Evolutionary conservation across 1,140 invertebrate species (phyloP).

Genomic region (Caenorhabditis briggsae): DNA sequence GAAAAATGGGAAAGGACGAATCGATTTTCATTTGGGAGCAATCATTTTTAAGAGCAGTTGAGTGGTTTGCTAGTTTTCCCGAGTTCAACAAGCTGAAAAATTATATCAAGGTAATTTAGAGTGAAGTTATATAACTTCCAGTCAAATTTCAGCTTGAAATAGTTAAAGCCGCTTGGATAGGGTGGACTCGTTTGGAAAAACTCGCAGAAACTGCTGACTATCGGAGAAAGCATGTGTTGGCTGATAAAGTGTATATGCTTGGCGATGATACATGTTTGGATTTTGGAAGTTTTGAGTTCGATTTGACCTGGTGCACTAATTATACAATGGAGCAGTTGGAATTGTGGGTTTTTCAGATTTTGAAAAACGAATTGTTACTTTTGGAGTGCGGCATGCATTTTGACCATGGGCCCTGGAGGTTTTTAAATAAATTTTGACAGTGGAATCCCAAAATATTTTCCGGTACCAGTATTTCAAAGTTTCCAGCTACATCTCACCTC

Average conservation of each 20-base stretch:
- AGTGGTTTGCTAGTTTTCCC: background rate
- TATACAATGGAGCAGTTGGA: background rate
- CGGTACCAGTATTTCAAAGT: no score
- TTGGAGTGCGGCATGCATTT: no score
- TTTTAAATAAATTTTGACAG: no score
- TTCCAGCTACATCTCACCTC: background rate
- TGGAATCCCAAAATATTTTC: no score
- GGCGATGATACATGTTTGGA: background rate
- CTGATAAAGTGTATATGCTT: background rate
- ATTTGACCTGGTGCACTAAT: conserved; percentile 17
- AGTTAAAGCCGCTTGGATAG: background rate
- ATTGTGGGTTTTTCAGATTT: conserved; percentile 28
- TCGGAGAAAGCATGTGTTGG: background rate
- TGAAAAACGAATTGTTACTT: no score
- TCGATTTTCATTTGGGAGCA: conserved; percentile 10
- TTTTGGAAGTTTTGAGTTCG: background rate
- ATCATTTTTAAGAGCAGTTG: conserved; percentile 1
- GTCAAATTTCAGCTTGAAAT: conserved; percentile 3
- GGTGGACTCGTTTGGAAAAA: conserved; percentile 10
- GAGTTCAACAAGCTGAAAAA: conserved; percentile 1
- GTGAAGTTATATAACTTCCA: background rate
- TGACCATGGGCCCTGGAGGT: no score
- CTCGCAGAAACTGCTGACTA: conserved; percentile 6
- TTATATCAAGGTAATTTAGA: background rate
- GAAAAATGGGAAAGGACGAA: background rate